Percentiles rank a stretch among this genome's conserved stretches.
These are phyloP conservation scores for Scelioninae gen. 1 DNA, from an alignment of 2,888 invertebrate species.

Conservation along the genomic window DNA sequence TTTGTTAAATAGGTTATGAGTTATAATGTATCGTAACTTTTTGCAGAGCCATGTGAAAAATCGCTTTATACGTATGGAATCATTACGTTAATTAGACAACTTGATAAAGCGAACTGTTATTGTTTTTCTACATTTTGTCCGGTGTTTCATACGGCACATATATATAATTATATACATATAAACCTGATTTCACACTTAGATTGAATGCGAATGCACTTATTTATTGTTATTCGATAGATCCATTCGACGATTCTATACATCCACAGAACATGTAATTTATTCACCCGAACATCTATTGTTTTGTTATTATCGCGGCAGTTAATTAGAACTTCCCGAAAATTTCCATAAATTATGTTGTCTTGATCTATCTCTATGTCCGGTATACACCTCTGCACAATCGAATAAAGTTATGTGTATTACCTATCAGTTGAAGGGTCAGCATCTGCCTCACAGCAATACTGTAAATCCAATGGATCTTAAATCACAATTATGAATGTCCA, in stretches of 20 bases:
- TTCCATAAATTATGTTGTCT: conserved; percentile 62
- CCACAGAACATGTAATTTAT: conserved; percentile 11
- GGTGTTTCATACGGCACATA: too few relatives aligned
- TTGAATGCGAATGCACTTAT: not conserved
- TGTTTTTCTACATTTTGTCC: too few relatives aligned
- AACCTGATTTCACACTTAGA: not conserved
- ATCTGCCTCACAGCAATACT: conserved; percentile 38
- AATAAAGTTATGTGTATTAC: conserved; percentile 53
- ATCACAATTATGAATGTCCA: conserved; percentile 37
- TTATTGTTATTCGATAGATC: conserved; percentile 11
- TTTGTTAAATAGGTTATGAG: conserved; percentile 63
- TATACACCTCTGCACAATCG: conserved; percentile 44
- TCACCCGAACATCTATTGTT: conserved; percentile 15
- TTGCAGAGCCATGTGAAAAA: conserved; percentile 35
- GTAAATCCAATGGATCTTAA: conserved; percentile 23
- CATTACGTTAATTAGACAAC: conserved; percentile 5
- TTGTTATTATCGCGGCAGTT: conserved; percentile 52
- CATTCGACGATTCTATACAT: conserved; percentile 1
- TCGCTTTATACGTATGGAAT: conserved; percentile 16
- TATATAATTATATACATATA: too few relatives aligned
- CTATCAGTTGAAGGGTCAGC: conserved; percentile 52
- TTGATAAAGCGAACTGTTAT: too few relatives aligned
- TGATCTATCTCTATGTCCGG: conserved; percentile 52
- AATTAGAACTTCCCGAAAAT: conserved; percentile 63
- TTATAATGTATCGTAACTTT: conserved; percentile 66